Conservation (phyloP, 30 jellyfish, hydroid and myxozoan genomes). For the Rhopilema esculentum region DNA sequence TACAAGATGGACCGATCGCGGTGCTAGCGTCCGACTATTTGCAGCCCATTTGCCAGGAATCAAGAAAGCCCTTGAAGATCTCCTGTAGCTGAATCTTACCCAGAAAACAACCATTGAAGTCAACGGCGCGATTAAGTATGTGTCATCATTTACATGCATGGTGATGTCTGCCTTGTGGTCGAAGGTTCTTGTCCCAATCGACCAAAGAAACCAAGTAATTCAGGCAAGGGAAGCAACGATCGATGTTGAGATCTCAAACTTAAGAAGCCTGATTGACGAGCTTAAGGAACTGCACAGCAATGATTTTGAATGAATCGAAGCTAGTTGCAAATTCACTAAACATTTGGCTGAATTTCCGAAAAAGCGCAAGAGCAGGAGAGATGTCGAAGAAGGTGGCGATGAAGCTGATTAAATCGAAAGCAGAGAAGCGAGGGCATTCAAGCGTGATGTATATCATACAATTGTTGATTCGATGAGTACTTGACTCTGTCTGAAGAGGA, state of each 20-base stretch:
- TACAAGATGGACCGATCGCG: slow-evolving; percentile 76
- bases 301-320: slow-evolving; percentile 19
- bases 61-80: slow-evolving; percentile 10
- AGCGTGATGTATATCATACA: neutral
- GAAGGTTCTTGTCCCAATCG: slow-evolving; percentile 9
- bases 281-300: slow-evolving; percentile 31
- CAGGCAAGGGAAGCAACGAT: slow-evolving; percentile 37
- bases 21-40: slow-evolving; percentile 66
- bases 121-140: slow-evolving; percentile 14
- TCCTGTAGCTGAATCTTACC: slow-evolving; percentile 22
- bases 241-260: slow-evolving; percentile 27
- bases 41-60: slow-evolving; percentile 65
- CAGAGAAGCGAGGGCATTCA: slow-evolving; percentile 72
- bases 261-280: slow-evolving; percentile 4
- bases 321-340: slow-evolving; percentile 15
- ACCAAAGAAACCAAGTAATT: slow-evolving; percentile 33
- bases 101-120: slow-evolving; percentile 31
- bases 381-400: neutral
- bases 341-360: neutral
- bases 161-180: slow-evolving; percentile 17
- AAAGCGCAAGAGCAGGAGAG: slow-evolving; percentile 9
- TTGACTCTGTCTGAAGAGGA: slow-evolving; percentile 21
- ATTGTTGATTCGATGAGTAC: slow-evolving; percentile 12
- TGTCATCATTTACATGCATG: slow-evolving; percentile 12
- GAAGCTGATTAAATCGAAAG: too few relatives aligned